Base-by-base conservation (phyloP, 2,113 vertebrate genomes). In the Taurulus bubalis region DNA sequence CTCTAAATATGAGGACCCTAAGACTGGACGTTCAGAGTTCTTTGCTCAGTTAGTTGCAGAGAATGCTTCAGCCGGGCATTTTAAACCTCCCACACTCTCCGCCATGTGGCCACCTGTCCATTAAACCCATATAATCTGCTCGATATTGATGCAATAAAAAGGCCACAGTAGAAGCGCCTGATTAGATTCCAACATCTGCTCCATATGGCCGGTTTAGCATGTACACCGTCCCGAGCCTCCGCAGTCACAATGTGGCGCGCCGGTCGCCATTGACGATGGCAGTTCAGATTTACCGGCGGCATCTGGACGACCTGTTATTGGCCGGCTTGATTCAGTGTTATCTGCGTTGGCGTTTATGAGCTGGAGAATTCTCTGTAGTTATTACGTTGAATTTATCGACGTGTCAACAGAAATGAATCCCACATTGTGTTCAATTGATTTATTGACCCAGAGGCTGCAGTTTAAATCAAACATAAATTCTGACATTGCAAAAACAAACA, bases 151-250 rank as follows among this genome's bases (percentile, higher is more conserved):
- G 75, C 67, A 85, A 86, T 81, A 81, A 90, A 90, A 85, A 78
- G 82, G 79, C 80, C 66, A 75, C n/a, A 59, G 79, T 62, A 42
- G 82, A 75, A 67, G 34, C 18, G 62, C 14, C 64, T 80, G 72
- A 90, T 88, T 77, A 80, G 72, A 86, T 74, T 22, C 38, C 38
- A 77, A 84, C 81, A 90, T 87, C 86, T 90, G 86, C 72, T 86
- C 77, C 58, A 22, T 24, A 26, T 71, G 83, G 58, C 22, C 36
- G n/a, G 32, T 40, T 47, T 73, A 77, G 76, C 59, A 18, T 1
- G 38, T 11, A 4, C 68, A 0, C 74, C n/a, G 70, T 62, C 72
- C 62, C 58, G 66, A 38, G 65, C 67, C 28, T 8, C 9, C 32
- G 2, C 70, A 34, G 4, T 47, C 75, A n/a, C 40, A 70, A 12